phyloP scores from a whole-genome alignment of 2,113 vertebrate species.

The Anseranas semipalmata region DNA sequence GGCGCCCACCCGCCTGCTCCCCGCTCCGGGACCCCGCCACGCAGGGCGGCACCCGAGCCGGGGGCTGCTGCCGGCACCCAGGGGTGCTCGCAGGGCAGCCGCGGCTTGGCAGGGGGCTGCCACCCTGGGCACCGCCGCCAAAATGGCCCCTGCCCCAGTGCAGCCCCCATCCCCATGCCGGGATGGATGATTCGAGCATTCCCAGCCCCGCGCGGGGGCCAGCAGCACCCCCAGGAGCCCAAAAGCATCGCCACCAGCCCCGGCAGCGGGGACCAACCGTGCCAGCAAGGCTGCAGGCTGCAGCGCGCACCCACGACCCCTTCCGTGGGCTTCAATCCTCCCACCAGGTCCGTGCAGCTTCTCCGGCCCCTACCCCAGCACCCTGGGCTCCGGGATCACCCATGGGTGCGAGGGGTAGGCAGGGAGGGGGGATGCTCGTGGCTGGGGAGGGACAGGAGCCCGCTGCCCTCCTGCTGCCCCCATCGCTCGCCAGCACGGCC shows the following conservation, averaged over 20 bases:
- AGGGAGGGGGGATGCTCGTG: neutral
- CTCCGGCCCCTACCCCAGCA: neutral
- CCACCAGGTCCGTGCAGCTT: neutral
- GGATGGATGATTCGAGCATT: neutral
- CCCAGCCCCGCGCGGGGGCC: neutral
- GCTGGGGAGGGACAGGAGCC: accelerated
- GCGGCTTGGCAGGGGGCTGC: neutral
- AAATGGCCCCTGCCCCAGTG: neutral
- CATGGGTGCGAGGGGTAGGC: neutral
- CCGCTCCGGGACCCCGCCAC: accelerated
- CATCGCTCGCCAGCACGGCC: neutral
- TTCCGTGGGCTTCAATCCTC: neutral
- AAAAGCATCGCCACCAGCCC: neutral
- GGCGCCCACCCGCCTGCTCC: neutral
- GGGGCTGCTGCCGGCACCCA: neutral
- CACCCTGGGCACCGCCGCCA: neutral
- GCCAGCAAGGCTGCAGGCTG: neutral
- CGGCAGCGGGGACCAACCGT: accelerated
- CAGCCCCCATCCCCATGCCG: accelerated
- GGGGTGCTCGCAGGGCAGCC: neutral
- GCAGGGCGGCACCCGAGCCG: neutral
- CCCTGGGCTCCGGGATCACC: neutral
- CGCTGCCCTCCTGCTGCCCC: neutral
- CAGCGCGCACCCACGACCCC: neutral
- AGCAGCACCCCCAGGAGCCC: neutral